A percentile compares a stretch with the other conserved stretches of the same genome.
Evolutionary conservation across 1,140 invertebrate species (phyloP).

Genomic region (Drosophila fuyamai): DNA sequence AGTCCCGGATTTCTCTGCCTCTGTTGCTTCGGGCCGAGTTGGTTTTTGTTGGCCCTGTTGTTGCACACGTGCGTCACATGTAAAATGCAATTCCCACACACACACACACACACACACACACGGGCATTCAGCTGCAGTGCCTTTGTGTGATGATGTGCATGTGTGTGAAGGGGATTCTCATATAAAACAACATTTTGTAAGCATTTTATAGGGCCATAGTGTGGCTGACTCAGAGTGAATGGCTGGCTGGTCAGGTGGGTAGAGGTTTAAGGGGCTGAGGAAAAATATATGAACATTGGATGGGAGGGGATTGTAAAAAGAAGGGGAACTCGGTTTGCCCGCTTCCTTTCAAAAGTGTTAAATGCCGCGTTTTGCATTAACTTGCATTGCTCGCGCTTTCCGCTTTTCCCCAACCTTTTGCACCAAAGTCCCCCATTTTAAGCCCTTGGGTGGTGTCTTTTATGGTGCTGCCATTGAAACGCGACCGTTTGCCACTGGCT

Average conservation of each 20-base stretch:
- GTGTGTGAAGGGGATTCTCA: slow-evolving; percentile 26
- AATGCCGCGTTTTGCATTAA: slow-evolving; percentile 81
- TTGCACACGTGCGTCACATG: slow-evolving; percentile 75
- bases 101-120: slow-evolving; percentile 25
- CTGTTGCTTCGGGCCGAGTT: slow-evolving; percentile 54
- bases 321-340: background rate
- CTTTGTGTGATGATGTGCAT: slow-evolving; percentile 7
- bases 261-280: background rate
- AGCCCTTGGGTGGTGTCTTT: slow-evolving; percentile 39
- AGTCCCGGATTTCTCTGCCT: slow-evolving; percentile 18
- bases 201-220: slow-evolving; percentile 77
- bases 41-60: slow-evolving; percentile 53
- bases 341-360: slow-evolving; percentile 75
- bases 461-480: slow-evolving; percentile 66
- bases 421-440: background rate
- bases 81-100: slow-evolving; percentile 69
- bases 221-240: slow-evolving; percentile 60
- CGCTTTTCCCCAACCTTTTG: slow-evolving; percentile 22
- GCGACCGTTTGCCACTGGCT: slow-evolving; percentile 18
- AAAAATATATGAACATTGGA: slow-evolving; percentile 5
- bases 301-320: background rate
- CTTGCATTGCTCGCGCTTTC: slow-evolving; percentile 56
- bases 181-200: slow-evolving; percentile 83
- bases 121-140: slow-evolving; percentile 2
- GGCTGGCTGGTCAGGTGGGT: slow-evolving; percentile 22